Conservation (phyloP, 2,888 invertebrate species). For the Scaptodrosophila latifasciaeformis region DNA sequence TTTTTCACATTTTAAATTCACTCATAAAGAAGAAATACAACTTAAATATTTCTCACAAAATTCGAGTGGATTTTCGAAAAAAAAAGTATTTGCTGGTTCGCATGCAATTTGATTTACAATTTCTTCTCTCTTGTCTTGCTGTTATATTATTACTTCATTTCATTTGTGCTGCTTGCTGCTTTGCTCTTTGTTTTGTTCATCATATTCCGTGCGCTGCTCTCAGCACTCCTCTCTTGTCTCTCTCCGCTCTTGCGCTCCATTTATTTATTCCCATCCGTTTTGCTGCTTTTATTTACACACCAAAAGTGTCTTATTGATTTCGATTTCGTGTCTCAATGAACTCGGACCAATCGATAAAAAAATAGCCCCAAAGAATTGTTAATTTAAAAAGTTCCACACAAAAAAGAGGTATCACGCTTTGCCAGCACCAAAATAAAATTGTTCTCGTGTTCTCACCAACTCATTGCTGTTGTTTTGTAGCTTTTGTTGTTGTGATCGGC, state of each 20-base stretch:
- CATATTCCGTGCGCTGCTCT: conserved; percentile 37
- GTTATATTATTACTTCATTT: conserved; percentile 34
- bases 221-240: not conserved
- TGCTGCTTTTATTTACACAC: conserved; percentile 52
- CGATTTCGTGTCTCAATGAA: not conserved
- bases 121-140: conserved; percentile 30
- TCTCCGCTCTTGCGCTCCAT: conserved; percentile 37
- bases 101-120: too few relatives aligned
- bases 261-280: conserved; percentile 33
- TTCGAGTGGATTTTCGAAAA: too few relatives aligned
- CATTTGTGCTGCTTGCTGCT: conserved; percentile 20
- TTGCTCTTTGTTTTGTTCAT: conserved; percentile 50
- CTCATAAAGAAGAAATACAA: too few relatives aligned
- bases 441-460: too few relatives aligned
- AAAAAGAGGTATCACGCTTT: conserved; percentile 5
- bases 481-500: conserved; percentile 16
- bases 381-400: conserved; percentile 45
- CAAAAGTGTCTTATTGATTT: conserved; percentile 49
- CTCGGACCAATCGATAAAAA: too few relatives aligned
- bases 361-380: conserved; percentile 28
- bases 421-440: too few relatives aligned
- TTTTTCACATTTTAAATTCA: too few relatives aligned
- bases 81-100: too few relatives aligned
- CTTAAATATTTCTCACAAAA: too few relatives aligned
- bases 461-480: conserved; percentile 4